These are phyloP conservation scores for Sarcoramphus papa DNA, from an alignment of 2,797 vertebrate species.

Conservation along the genomic window DNA sequence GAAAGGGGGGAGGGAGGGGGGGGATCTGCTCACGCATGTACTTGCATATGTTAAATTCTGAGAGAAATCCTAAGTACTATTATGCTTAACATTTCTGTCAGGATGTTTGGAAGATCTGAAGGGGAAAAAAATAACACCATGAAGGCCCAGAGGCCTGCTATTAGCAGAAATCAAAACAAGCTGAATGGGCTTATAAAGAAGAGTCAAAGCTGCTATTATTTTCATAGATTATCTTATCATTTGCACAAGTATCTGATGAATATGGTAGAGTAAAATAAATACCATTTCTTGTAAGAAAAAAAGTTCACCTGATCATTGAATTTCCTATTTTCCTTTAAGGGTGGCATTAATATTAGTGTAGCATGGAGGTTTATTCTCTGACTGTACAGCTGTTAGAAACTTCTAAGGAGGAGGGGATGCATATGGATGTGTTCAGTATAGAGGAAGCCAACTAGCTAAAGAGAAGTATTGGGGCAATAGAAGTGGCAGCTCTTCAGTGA, in stretches of 20 bases:
- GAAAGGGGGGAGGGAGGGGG: background rate
- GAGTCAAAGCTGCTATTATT: background rate
- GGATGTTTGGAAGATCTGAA: background rate
- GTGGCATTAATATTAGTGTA: background rate
- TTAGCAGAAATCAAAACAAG: background rate
- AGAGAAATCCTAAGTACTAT: background rate
- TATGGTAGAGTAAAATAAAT: background rate
- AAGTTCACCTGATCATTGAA: background rate
- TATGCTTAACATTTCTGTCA: background rate
- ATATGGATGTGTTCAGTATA: background rate
- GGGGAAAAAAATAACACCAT: rapidly evolving
- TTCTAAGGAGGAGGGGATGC: background rate
- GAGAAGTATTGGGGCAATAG: background rate
- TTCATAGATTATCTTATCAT: background rate
- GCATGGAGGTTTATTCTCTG: background rate
- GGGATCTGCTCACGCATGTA: background rate
- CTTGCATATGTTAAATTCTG: background rate
- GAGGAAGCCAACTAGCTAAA: background rate
- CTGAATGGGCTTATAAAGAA: background rate
- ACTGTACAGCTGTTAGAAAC: background rate
- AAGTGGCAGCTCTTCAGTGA: background rate
- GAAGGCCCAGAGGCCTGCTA: background rate
- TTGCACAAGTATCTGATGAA: background rate
- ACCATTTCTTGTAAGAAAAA: background rate
- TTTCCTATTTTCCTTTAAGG: background rate